Percentiles rank a stretch among this genome's conserved stretches.
These are phyloP conservation scores for Spea hammondii DNA, from an alignment of 2,797 vertebrate species.

Conservation along the genomic window DNA sequence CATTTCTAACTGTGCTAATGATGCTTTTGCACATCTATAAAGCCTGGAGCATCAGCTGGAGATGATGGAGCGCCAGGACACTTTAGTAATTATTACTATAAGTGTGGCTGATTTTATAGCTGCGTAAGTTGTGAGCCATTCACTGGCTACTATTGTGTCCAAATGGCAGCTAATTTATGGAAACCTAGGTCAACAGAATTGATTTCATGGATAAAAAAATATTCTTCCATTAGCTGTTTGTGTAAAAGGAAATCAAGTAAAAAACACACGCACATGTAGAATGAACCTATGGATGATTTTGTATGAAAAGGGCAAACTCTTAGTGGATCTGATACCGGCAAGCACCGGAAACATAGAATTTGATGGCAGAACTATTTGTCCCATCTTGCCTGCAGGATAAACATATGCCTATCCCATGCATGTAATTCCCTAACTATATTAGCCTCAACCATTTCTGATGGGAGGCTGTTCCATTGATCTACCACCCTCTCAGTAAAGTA, in stretches of 20 bases:
- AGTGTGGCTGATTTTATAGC: constrained; percentile 49
- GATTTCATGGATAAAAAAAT: constrained; percentile 1
- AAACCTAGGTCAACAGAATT: constrained; percentile 26
- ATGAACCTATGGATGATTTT: background rate
- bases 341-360: too few species aligned
- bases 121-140: constrained; percentile 29
- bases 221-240: constrained; percentile 5
- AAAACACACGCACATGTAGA: background rate
- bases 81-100: constrained; percentile 46
- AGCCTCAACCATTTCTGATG: too few species aligned
- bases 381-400: too few species aligned
- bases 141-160: constrained; percentile 22
- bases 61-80: constrained; percentile 48
- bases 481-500: too few species aligned
- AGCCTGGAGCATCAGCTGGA: constrained; percentile 43
- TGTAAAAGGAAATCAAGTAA: background rate
- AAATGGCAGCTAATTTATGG: constrained; percentile 25
- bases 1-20: constrained; percentile 53
- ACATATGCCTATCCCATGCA: too few species aligned
- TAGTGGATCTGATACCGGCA: too few species aligned
- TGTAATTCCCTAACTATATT: too few species aligned
- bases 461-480: too few species aligned
- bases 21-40: constrained; percentile 51
- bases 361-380: too few species aligned
- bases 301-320: background rate